These are phyloP conservation scores for Bubalus kerabau DNA, from an alignment of 2,113 vertebrate genomes.

Conservation along the genomic window DNA sequence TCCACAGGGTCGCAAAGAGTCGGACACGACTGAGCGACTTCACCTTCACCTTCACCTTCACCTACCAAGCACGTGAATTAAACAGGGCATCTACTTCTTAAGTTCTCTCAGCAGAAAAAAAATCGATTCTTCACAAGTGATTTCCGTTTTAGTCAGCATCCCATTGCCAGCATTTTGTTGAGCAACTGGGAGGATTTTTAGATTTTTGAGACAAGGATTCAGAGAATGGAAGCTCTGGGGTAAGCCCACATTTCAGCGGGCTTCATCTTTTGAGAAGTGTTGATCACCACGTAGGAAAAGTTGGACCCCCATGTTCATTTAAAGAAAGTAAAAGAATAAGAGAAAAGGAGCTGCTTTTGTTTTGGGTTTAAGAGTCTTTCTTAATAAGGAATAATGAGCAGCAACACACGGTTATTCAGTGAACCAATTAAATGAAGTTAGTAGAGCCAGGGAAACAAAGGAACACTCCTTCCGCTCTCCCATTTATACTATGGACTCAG, in stretches of 20 bases:
- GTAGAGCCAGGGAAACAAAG: constrained; percentile 80
- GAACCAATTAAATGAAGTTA: constrained; percentile 84
- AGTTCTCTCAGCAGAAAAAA: constrained; percentile 29
- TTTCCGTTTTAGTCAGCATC: constrained; percentile 35
- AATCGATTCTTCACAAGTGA: constrained; percentile 23
- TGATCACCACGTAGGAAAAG: background rate
- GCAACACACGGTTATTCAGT: constrained; percentile 81
- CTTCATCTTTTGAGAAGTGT: constrained; percentile 40
- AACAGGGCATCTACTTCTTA: constrained; percentile 22
- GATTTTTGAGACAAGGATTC: background rate
- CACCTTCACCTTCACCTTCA: background rate
- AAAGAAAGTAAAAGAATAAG: background rate
- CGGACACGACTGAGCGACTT: too few relatives aligned
- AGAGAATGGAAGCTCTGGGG: background rate
- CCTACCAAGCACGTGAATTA: background rate
- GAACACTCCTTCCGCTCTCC: constrained; percentile 71
- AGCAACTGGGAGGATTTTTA: constrained; percentile 4
- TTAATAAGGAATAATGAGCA: constrained; percentile 81
- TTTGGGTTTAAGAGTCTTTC: constrained; percentile 73
- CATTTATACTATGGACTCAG: constrained; percentile 56
- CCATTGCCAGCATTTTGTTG: background rate
- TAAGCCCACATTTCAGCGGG: background rate
- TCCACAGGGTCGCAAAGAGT: too few relatives aligned
- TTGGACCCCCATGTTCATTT: constrained; percentile 26
- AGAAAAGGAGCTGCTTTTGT: constrained; percentile 61